Evolutionary conservation across 2,888 invertebrate species (phyloP).

Genomic region (Heliconius aoede): DNA sequence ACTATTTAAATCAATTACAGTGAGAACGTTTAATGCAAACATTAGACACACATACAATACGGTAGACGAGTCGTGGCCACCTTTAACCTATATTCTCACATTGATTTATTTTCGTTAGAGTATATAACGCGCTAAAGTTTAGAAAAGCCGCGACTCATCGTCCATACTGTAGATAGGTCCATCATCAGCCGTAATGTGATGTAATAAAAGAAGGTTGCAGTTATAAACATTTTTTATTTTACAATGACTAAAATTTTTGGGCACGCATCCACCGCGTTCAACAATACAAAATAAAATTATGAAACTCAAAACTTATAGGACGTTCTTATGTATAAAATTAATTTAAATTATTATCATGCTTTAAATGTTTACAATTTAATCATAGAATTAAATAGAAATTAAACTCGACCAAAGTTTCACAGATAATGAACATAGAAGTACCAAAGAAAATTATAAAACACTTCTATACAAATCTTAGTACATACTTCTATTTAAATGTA

Average conservation of each 20-base stretch:
- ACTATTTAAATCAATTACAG: too few relatives aligned
- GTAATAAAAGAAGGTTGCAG: conserved; percentile 3
- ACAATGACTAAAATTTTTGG: conserved; percentile 15
- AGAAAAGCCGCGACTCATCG: neutral
- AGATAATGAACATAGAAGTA: neutral
- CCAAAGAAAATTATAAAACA: neutral
- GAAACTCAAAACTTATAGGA: conserved; percentile 17
- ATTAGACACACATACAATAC: too few relatives aligned
- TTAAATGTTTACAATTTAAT: neutral
- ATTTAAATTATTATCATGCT: conserved; percentile 4
- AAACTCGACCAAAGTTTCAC: neutral
- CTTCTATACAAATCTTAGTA: neutral
- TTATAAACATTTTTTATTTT: conserved; percentile 25
- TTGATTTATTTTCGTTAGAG: neutral
- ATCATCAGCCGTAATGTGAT: neutral
- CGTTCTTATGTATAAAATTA: neutral
- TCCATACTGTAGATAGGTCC: neutral
- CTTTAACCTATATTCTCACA: neutral
- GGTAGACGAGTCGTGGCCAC: too few relatives aligned
- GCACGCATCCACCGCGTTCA: conserved; percentile 19
- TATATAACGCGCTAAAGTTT: neutral
- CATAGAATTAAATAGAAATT: neutral
- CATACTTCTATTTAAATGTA: neutral
- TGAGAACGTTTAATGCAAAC: too few relatives aligned
- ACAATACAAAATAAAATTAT: conserved; percentile 27